Percentiles rank a stretch among this genome's conserved stretches.
Evolutionary conservation across 2,113 vertebrate genomes (phyloP).

Genomic region (Romanogobio albipinnatus): DNA sequence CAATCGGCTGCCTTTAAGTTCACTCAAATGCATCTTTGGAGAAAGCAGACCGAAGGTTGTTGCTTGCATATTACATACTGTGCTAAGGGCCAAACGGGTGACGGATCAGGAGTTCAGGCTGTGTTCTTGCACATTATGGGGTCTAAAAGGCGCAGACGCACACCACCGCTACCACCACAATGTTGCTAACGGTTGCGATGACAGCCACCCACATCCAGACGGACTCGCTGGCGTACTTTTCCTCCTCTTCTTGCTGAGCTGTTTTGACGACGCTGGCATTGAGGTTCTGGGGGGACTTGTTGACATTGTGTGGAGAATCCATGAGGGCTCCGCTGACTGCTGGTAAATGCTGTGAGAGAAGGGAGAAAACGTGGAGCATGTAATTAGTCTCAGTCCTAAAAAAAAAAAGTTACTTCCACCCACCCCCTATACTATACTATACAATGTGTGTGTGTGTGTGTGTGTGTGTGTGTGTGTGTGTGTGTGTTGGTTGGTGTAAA

Average conservation of each 20-base stretch:
- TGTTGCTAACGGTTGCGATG: conserved; percentile 81
- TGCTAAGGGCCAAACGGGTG: background rate
- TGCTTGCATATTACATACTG: background rate
- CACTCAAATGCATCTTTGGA: background rate
- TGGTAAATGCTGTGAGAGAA: conserved; percentile 68
- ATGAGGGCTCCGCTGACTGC: conserved; percentile 75
- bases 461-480: too few relatives aligned
- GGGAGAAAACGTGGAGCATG: background rate
- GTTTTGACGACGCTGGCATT: conserved; percentile 68
- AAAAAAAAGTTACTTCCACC: too few relatives aligned
- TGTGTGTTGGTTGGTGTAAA: too few relatives aligned
- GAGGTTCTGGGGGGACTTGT: conserved; percentile 78
- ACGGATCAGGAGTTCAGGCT: conserved; percentile 13
- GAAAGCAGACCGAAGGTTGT: background rate
- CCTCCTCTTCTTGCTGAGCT: conserved; percentile 73
- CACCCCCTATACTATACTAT: too few relatives aligned
- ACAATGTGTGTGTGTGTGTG: too few relatives aligned
- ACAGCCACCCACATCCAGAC: conserved; percentile 84
- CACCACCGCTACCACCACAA: conserved; percentile 82
- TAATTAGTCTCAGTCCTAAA: background rate
- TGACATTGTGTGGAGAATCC: conserved; percentile 79
- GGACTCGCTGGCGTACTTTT: conserved; percentile 77
- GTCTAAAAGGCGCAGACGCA: conserved; percentile 80
- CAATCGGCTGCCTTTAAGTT: background rate
- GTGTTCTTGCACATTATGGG: conserved; percentile 49